A percentile compares a stretch with the other conserved stretches of the same genome.
Conservation (phyloP, 2,113 vertebrate species). For the Deroptyus accipitrinus region DNA sequence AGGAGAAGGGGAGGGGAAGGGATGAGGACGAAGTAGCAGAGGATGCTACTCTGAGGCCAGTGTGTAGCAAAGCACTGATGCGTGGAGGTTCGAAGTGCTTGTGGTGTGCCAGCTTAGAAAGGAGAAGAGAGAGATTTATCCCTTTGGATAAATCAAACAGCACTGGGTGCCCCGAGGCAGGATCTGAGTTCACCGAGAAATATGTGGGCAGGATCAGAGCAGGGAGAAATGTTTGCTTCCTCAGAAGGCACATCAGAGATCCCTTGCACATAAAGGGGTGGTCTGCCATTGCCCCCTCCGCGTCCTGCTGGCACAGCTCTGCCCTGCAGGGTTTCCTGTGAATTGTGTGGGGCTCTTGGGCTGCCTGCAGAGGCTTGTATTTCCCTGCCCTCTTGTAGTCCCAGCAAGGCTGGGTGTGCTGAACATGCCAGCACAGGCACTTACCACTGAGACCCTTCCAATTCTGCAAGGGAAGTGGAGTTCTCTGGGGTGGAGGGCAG, state of each 20-base stretch:
- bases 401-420: neutral
- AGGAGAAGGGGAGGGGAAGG: neutral
- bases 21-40: neutral
- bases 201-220: neutral
- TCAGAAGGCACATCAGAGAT: neutral
- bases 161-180: neutral
- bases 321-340: rapidly evolving
- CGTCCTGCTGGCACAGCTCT: rapidly evolving
- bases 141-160: neutral
- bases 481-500: rapidly evolving
- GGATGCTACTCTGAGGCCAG: neutral
- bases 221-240: neutral
- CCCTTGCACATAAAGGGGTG: neutral
- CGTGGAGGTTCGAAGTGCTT: neutral
- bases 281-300: neutral
- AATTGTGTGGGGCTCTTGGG: neutral
- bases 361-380: neutral
- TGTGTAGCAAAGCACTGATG: neutral
- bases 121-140: neutral
- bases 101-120: neutral
- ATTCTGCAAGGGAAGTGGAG: rapidly evolving
- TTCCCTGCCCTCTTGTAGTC: neutral
- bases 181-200: neutral
- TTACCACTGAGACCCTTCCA: neutral
- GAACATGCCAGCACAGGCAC: neutral